Conservation (phyloP, 2,113 vertebrate species). For the Pachyramphus minor region DNA sequence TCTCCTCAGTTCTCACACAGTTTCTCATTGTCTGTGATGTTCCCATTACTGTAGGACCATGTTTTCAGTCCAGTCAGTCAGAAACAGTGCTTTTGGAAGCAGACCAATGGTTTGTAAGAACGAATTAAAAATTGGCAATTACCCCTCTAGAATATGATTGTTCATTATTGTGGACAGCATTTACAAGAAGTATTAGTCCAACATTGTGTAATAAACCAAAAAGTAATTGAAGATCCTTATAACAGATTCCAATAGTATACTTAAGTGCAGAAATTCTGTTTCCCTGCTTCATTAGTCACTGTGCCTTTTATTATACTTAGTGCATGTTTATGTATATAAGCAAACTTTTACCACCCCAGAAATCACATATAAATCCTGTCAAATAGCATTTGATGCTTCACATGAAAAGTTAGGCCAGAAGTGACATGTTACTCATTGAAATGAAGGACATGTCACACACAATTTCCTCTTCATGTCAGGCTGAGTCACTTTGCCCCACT, state of each 20-base stretch:
- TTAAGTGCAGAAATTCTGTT: background rate
- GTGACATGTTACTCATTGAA: constrained; percentile 34
- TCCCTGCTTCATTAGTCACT: background rate
- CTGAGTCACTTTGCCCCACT: background rate
- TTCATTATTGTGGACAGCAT: background rate
- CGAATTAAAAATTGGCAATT: background rate
- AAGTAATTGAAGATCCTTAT: background rate
- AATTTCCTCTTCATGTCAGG: constrained; percentile 23
- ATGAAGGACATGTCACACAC: constrained; percentile 57
- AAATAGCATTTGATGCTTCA: constrained; percentile 23
- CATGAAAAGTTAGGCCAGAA: constrained; percentile 26
- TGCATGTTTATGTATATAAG: background rate
- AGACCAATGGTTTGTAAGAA: background rate
- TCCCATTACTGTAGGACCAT: background rate
- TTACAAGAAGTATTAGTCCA: background rate
- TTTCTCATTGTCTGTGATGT: background rate
- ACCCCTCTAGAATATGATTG: background rate
- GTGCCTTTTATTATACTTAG: background rate
- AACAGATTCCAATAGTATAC: background rate
- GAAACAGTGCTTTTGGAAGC: background rate
- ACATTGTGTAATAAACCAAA: background rate
- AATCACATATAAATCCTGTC: constrained; percentile 39
- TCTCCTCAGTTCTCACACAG: background rate
- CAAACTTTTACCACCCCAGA: background rate
- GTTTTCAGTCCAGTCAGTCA: background rate